Evolutionary conservation across 2,888 invertebrate genomes (phyloP).

Genomic region (Amblyjoppa proteus): DNA sequence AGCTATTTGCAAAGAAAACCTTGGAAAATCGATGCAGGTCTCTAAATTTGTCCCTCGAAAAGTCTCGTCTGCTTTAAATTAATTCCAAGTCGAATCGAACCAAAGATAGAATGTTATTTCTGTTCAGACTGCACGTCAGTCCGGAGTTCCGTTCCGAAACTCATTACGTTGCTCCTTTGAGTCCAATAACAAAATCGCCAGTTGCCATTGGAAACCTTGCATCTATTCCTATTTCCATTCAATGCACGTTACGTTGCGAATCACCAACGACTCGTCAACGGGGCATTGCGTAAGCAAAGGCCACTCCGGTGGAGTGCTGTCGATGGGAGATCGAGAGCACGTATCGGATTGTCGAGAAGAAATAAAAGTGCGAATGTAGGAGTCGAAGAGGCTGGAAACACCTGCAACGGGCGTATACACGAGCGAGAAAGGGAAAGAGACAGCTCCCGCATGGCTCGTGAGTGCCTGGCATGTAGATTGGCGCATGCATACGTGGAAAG

Average conservation of each 20-base stretch:
- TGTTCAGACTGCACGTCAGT: not conserved
- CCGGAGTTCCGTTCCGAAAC: not conserved
- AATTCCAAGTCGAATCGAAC: not conserved
- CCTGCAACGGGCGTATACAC: slow-evolving; percentile 26
- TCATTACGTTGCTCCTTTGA: not conserved
- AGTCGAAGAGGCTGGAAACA: slow-evolving; percentile 35
- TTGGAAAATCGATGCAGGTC: not conserved
- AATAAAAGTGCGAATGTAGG: slow-evolving; percentile 12
- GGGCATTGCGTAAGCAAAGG: not conserved
- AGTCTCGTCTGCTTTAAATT: not conserved
- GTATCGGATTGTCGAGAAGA: slow-evolving; percentile 12
- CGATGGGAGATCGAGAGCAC: not conserved
- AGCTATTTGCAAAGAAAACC: not conserved
- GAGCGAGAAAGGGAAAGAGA: slow-evolving; percentile 3
- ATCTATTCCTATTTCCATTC: not conserved
- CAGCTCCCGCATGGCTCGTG: slow-evolving; percentile 14
- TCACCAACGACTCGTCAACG: not conserved
- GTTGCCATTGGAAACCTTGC: not conserved
- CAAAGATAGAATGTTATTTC: not conserved
- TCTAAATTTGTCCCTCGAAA: not conserved
- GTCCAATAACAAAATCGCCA: not conserved
- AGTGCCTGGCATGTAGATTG: slow-evolving; percentile 63
- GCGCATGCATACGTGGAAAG: slow-evolving; percentile 58
- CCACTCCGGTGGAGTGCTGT: not conserved
- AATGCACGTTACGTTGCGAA: not conserved